Percentiles rank a stretch among this genome's conserved stretches.
Evolutionary conservation across 2,888 invertebrate genomes (phyloP).

Genomic region (Drosophila anomalipes): DNA sequence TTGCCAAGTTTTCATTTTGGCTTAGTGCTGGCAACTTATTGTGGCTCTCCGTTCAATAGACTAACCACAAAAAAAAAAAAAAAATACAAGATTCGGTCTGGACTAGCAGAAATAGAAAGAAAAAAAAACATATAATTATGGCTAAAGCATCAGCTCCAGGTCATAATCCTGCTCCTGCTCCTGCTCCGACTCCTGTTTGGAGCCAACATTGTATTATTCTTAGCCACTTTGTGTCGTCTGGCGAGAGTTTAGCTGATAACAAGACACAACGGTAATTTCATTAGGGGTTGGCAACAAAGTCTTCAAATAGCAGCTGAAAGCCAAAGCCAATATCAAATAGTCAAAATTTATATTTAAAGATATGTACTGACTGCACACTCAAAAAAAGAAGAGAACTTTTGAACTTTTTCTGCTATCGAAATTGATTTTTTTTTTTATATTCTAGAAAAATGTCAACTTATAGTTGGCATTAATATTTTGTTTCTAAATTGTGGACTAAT

Average conservation of each 20-base stretch:
- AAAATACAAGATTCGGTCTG: slow-evolving; percentile 27
- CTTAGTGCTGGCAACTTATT: slow-evolving; percentile 66
- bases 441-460: too few species aligned
- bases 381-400: background rate
- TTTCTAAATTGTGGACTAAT: background rate
- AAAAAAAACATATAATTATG: slow-evolving; percentile 57
- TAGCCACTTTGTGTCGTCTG: slow-evolving; percentile 60
- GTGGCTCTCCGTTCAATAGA: slow-evolving; percentile 42
- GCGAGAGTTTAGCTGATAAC: slow-evolving; percentile 68
- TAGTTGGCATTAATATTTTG: background rate
- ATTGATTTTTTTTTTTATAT: background rate
- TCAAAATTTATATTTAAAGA: slow-evolving; percentile 76
- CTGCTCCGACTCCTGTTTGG: background rate
- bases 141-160: slow-evolving; percentile 9
- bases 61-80: slow-evolving; percentile 22
- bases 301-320: slow-evolving; percentile 43
- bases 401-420: background rate
- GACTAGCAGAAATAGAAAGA: background rate
- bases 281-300: slow-evolving; percentile 55
- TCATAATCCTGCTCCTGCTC: background rate
- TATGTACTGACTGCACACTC: slow-evolving; percentile 2
- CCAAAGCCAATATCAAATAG: slow-evolving; percentile 74
- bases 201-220: slow-evolving; percentile 45
- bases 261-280: slow-evolving; percentile 69
- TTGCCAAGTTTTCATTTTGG: slow-evolving; percentile 70